Base-by-base conservation (phyloP, 2,797 vertebrate species). In the Dromococcyx pavoninus region DNA sequence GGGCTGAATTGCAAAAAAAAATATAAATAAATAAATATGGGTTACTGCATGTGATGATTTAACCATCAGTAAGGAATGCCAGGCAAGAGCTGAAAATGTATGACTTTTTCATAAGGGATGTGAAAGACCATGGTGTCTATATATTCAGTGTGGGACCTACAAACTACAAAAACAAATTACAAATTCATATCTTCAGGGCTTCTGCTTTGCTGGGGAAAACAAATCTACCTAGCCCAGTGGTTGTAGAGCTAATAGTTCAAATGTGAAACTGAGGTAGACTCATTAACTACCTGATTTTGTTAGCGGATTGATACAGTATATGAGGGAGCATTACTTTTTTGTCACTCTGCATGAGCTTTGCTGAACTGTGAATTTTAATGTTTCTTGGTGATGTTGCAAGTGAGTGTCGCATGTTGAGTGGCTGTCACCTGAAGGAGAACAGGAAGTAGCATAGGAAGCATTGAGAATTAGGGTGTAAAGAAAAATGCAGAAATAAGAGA, bases 101-200 rank as follows among this genome's bases (percentile, higher is more conserved):
- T 10, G 25, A 5, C 1, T 2, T 61, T 58, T 78, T 67, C 0
- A 0, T 17, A 35, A 50, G 4, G 5, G 48, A 3, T 54, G 17
- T 76, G 48, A 64, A 75, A 86, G 67, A 35, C 7, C 8, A 13
- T 9, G 8, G 9, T 62, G 7, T 11, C 13, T 72, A 89, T 72
- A 89, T 58, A 35, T 50, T 64, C 51, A 43, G 12, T 0, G 9
- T 24, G 14, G 16, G 18, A 46, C 16, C 27, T 57, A 12, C 25
- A 22, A 65, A 30, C n/a, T 66, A 25, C 8, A 11, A 9, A 74
- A 61, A 5, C 2, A 3, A 17, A 35, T 11, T 17, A 35, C 14
- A 54, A 51, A 78, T 43, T 30, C 14, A 3, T 11, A 24, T 66
- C 32, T 37, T 14, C 10, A 8, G 37, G 21, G 16, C 28, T 70